Evolutionary conservation across 2,797 vertebrate genomes (phyloP).

Genomic region (Hybognathus amarus): DNA sequence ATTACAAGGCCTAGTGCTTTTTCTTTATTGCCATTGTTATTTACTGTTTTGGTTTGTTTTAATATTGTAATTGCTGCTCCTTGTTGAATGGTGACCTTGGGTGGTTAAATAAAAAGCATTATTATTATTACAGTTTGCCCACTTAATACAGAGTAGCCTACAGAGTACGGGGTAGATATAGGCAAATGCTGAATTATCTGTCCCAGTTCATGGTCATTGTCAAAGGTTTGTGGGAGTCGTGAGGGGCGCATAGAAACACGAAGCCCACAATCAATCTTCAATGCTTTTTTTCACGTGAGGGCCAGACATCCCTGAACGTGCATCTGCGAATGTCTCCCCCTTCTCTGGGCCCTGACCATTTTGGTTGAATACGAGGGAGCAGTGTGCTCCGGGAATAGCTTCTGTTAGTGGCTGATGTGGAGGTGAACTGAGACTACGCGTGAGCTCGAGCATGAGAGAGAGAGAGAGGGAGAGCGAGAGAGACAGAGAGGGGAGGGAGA

Average conservation of each 20-base stretch:
- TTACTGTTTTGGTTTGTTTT: no score
- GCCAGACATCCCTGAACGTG: slow-evolving; percentile 16
- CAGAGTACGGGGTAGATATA: not conserved
- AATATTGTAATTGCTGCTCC: no score
- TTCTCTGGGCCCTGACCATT: slow-evolving; percentile 29
- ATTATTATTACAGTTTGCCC: no score
- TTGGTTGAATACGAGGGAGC: slow-evolving; percentile 36
- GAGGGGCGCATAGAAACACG: not conserved
- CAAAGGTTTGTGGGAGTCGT: slow-evolving; percentile 16
- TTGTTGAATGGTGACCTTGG: no score
- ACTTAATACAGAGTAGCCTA: not conserved
- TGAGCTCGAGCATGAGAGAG: slow-evolving; percentile 47
- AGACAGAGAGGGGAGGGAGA: slow-evolving; percentile 68
- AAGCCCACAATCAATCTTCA: not conserved
- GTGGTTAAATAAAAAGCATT: no score
- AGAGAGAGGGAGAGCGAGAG: slow-evolving; percentile 52
- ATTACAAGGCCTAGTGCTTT: not conserved
- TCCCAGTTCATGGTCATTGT: slow-evolving; percentile 29
- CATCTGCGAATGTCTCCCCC: slow-evolving; percentile 30
- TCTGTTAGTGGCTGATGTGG: slow-evolving; percentile 26
- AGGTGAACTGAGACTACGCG: slow-evolving; percentile 47
- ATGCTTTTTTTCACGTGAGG: not conserved
- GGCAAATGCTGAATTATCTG: not conserved
- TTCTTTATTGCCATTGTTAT: no score
- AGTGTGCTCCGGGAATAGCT: slow-evolving; percentile 42